Percentiles rank a stretch among this genome's conserved stretches.
phyloP scores from a whole-genome alignment of 2,797 vertebrate genomes.

The Poeciliopsis gracilis region DNA sequence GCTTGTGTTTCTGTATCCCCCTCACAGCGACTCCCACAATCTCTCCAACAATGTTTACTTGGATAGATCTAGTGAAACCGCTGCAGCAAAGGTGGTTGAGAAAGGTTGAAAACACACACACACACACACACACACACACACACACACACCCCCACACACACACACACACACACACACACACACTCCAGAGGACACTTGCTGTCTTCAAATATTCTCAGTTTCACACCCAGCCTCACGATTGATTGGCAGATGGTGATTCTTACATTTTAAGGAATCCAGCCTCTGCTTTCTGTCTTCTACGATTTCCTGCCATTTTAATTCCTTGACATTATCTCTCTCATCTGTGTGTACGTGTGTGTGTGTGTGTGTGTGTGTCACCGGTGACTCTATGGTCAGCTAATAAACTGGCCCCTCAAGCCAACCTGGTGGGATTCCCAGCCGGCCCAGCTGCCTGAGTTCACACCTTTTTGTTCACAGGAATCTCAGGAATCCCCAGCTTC shows the following conservation, averaged over 20 bases:
- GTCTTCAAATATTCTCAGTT: slow-evolving; percentile 6
- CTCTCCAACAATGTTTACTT: slow-evolving; percentile 10
- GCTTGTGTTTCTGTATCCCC: slow-evolving; percentile 8
- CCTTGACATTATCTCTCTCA: slow-evolving; percentile 36
- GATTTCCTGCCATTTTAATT: slow-evolving; percentile 32
- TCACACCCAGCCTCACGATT: background rate
- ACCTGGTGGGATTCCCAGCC: slow-evolving; percentile 66
- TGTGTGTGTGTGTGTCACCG: slow-evolving; percentile 32
- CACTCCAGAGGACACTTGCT: slow-evolving; percentile 8
- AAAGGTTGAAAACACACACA: slow-evolving; percentile 9
- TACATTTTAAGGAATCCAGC: background rate
- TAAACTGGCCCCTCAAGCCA: slow-evolving; percentile 51
- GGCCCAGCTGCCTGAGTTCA: slow-evolving; percentile 69
- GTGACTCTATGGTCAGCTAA: slow-evolving; percentile 47
- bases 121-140: background rate
- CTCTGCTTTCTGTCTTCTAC: background rate
- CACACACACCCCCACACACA: background rate
- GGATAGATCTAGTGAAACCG: slow-evolving; percentile 15
- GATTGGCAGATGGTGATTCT: background rate
- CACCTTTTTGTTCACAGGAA: slow-evolving; percentile 81
- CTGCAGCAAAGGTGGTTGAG: slow-evolving; percentile 5
- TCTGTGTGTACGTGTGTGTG: slow-evolving; percentile 7
- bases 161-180: background rate
- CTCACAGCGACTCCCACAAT: background rate
- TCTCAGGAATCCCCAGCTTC: slow-evolving; percentile 79